A percentile compares a stretch with the other conserved stretches of the same genome.
phyloP scores from a whole-genome alignment of 2,113 vertebrate genomes.

The Bos taurus region ARS-UCD2.0 NC_037343.1:5419001-5419500 shows the following conservation, averaged over 20 bases:
- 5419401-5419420: background rate
- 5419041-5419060: conserved; percentile 60
- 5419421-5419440: background rate
- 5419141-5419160: background rate
- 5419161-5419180: background rate
- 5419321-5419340: conserved; percentile 59
- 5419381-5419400: background rate
- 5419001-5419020: background rate
- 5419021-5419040: accelerated
- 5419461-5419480: background rate
- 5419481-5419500: background rate
- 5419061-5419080: background rate
- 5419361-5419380: background rate
- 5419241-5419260: conserved; percentile 71
- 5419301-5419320: conserved; percentile 40
- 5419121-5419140: conserved; percentile 52
- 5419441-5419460: background rate
- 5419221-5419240: conserved; percentile 63
- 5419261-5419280: conserved; percentile 60
- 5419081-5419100: conserved; percentile 30
- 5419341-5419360: background rate
- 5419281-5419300: conserved; percentile 52
- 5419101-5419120: conserved; percentile 73
- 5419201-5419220: conserved; percentile 13
- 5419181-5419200: background rate